Percentiles rank a stretch among this genome's conserved stretches.
Conservation (phyloP, 2,113 vertebrate species). For the Labrus mixtus region DNA sequence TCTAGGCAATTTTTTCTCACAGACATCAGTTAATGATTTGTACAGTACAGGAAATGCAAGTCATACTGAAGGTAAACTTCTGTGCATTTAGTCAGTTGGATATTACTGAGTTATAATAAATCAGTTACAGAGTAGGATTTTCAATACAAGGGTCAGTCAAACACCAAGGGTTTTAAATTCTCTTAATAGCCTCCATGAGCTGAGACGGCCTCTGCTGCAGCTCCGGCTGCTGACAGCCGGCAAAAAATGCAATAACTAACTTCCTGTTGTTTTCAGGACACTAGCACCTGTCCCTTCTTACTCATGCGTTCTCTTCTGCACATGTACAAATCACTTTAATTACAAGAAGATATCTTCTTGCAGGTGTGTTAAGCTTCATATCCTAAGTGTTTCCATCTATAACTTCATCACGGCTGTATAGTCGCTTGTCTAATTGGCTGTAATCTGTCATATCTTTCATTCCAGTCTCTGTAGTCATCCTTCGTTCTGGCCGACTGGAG, state of each 20-base stretch:
- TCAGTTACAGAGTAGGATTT: too few relatives aligned
- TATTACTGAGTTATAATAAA: too few relatives aligned
- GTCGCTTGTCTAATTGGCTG: conserved; percentile 28
- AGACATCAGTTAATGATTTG: too few relatives aligned
- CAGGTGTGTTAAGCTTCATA: conserved; percentile 11
- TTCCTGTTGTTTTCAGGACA: conserved; percentile 1
- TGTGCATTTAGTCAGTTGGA: too few relatives aligned
- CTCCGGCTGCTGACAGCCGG: neutral
- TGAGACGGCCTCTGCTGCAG: neutral
- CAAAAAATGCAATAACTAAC: neutral
- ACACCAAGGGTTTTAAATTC: neutral
- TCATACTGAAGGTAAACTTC: too few relatives aligned
- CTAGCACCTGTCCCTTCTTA: neutral
- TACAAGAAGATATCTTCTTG: neutral
- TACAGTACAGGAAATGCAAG: too few relatives aligned
- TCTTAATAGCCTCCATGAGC: neutral
- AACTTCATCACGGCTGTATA: neutral
- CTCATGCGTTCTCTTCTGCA: neutral
- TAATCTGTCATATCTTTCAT: conserved; percentile 29
- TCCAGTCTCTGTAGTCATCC: neutral
- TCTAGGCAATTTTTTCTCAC: too few relatives aligned
- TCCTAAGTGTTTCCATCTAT: neutral
- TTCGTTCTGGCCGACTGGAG: conserved; percentile 37
- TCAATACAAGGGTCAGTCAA: neutral
- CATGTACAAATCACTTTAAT: neutral